Evolutionary conservation across 2,113 vertebrate species (phyloP).

Genomic region (Dasyprocta punctata): DNA sequence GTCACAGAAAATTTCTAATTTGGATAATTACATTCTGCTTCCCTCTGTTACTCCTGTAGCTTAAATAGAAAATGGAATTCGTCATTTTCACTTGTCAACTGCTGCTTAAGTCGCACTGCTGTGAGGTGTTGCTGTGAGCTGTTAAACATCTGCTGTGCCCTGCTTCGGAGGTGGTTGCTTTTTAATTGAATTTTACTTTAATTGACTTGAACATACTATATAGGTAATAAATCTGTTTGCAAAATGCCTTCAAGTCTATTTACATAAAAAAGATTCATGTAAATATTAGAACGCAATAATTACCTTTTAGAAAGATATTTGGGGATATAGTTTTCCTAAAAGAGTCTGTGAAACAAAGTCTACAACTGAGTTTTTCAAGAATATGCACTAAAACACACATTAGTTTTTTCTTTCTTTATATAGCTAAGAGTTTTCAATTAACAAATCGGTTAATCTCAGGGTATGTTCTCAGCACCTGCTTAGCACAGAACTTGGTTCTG

Average conservation of each 20-base stretch:
- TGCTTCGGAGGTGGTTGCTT: slow-evolving; percentile 75
- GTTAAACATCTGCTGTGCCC: slow-evolving; percentile 76
- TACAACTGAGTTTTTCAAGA: slow-evolving; percentile 3
- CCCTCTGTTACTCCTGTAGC: slow-evolving; percentile 69
- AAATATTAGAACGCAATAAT: slow-evolving; percentile 72
- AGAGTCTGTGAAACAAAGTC: slow-evolving; percentile 38
- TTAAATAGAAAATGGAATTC: slow-evolving; percentile 79
- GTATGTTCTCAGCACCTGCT: background rate
- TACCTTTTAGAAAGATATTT: slow-evolving; percentile 62
- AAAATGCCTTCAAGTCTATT: slow-evolving; percentile 68
- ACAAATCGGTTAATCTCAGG: background rate
- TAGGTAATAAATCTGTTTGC: slow-evolving; percentile 74
- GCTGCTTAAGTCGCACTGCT: slow-evolving; percentile 66
- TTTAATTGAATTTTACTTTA: slow-evolving; percentile 82
- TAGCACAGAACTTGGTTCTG: background rate
- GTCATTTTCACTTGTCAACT: slow-evolving; percentile 71
- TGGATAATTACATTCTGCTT: slow-evolving; percentile 77
- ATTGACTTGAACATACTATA: slow-evolving; percentile 71
- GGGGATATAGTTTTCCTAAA: slow-evolving; percentile 37
- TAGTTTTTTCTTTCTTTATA: background rate
- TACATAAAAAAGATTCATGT: slow-evolving; percentile 58
- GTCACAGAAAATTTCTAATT: slow-evolving; percentile 79
- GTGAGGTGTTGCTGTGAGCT: slow-evolving; percentile 74
- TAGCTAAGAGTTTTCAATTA: slow-evolving; percentile 34
- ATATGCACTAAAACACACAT: slow-evolving; percentile 16